phyloP scores from a whole-genome alignment of 1,140 invertebrate genomes.

The Archegozetes longisetosus region DNA sequence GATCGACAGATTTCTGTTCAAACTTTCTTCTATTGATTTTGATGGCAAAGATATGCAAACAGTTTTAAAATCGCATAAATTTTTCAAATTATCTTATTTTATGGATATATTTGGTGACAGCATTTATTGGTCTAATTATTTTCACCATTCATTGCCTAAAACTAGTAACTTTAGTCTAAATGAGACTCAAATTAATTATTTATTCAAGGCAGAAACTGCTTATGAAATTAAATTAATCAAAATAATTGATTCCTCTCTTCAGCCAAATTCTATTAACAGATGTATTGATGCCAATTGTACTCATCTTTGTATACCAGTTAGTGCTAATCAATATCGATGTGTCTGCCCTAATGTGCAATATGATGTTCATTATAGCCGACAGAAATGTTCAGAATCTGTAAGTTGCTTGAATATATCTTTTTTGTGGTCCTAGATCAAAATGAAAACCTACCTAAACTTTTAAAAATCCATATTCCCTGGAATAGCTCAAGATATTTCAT shows the following conservation, averaged over 20 bases:
- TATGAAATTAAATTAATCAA: neutral
- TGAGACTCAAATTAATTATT: neutral
- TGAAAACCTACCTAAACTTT: too few species aligned
- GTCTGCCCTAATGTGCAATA: neutral
- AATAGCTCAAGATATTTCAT: too few species aligned
- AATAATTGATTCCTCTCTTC: neutral
- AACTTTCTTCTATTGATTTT: neutral
- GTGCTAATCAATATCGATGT: neutral
- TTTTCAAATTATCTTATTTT: neutral
- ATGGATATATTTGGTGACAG: neutral
- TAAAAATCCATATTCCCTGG: too few species aligned
- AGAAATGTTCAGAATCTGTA: neutral
- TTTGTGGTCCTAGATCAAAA: too few species aligned
- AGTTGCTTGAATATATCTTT: neutral
- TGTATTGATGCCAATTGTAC: neutral
- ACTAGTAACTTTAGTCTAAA: neutral
- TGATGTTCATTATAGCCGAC: neutral
- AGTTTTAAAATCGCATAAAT: neutral
- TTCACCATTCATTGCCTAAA: neutral
- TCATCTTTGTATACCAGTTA: neutral
- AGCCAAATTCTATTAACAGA: neutral
- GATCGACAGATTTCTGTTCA: neutral
- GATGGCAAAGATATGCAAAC: neutral
- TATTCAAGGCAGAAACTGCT: neutral
- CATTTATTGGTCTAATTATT: neutral